Conservation (phyloP, 2,888 invertebrate genomes). For the Cantharis lateralis region DNA sequence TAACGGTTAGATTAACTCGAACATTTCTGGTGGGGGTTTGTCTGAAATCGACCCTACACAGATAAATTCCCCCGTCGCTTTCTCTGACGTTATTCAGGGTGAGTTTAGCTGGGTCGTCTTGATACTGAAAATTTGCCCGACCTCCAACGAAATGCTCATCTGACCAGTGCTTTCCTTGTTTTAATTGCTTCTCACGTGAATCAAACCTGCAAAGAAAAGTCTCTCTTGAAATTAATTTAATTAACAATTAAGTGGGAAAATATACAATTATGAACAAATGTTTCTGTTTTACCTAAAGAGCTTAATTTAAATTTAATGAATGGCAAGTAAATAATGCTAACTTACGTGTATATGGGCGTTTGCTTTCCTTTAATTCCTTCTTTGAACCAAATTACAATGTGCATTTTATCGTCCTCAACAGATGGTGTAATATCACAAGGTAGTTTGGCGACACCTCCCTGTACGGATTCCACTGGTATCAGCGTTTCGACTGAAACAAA, state of each 20-base stretch:
- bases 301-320: neutral
- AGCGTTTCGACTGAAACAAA: conserved; percentile 50
- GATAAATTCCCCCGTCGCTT: conserved; percentile 80
- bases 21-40: conserved; percentile 87
- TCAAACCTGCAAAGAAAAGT: conserved; percentile 64
- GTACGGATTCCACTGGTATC: conserved; percentile 60
- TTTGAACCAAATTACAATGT: conserved; percentile 69
- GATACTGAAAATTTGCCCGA: conserved; percentile 76
- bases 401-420: conserved; percentile 62
- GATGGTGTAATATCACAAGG: conserved; percentile 66
- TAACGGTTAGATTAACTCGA: conserved; percentile 85
- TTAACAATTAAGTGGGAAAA: neutral
- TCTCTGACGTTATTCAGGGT: conserved; percentile 75
- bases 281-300: neutral
- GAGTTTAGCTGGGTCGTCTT: conserved; percentile 76
- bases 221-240: neutral
- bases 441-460: conserved; percentile 64
- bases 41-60: conserved; percentile 89
- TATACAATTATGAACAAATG: neutral
- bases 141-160: conserved; percentile 74
- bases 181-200: conserved; percentile 73
- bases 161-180: conserved; percentile 83
- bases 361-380: conserved; percentile 58
- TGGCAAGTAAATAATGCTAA: neutral
- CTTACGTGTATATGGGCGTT: conserved; percentile 66